phyloP scores from a whole-genome alignment of 2,888 invertebrate species.

The Byasa hedistus region DNA sequence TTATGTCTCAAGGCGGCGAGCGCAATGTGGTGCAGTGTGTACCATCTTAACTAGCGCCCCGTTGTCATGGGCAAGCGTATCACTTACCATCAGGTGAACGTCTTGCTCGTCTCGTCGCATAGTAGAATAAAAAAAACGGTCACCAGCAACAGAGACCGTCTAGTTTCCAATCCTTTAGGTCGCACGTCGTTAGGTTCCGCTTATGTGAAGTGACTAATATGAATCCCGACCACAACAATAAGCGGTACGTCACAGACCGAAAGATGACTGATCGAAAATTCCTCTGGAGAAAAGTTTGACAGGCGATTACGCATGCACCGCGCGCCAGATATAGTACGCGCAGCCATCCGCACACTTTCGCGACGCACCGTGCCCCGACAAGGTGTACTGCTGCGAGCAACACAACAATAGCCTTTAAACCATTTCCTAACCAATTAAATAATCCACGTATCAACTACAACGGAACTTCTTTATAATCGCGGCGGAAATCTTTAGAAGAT shows the following conservation, averaged over 20 bases:
- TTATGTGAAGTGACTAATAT: conserved; percentile 13
- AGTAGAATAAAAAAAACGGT: no score
- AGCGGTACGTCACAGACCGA: conserved; percentile 31
- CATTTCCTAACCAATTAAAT: no score
- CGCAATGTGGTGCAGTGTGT: no score
- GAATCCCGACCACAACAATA: conserved; percentile 40
- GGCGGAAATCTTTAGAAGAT: no score
- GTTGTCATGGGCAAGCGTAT: no score
- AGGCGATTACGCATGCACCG: conserved; percentile 64
- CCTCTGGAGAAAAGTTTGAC: conserved; percentile 70
- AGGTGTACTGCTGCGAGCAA: background rate
- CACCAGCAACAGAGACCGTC: no score
- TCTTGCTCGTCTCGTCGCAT: no score
- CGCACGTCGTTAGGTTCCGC: background rate
- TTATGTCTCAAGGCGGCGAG: no score
- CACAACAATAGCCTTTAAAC: background rate
- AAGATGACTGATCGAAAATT: conserved; percentile 55
- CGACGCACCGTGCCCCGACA: conserved; percentile 37
- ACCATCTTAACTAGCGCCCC: no score
- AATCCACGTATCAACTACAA: no score
- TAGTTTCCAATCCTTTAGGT: background rate
- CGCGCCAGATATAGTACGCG: conserved; percentile 62
- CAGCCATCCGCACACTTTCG: conserved; percentile 67
- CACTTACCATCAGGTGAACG: no score
- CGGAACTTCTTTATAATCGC: no score